A percentile compares a stretch with the other conserved stretches of the same genome.
These are phyloP conservation scores for Natrix natrix DNA, from an alignment of 2,797 vertebrate species.

Conservation along the genomic window DNA sequence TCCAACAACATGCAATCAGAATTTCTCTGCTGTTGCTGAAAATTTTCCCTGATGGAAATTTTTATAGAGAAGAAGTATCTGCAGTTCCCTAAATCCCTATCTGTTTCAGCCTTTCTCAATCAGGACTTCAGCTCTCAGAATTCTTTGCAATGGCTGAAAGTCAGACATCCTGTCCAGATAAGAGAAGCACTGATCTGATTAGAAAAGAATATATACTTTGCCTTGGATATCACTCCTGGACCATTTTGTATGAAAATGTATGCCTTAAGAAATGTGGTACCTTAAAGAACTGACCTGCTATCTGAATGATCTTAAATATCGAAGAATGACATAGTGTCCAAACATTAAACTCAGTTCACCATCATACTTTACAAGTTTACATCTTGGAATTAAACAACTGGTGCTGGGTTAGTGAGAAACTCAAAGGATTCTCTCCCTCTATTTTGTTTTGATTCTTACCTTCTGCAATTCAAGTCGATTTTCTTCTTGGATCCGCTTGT, in stretches of 20 bases:
- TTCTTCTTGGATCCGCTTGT: conserved; percentile 94
- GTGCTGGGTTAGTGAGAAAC: neutral
- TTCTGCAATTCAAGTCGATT: conserved; percentile 98
- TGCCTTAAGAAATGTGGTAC: neutral
- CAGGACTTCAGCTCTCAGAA: neutral
- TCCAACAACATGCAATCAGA: neutral
- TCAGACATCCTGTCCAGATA: neutral
- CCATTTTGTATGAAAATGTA: neutral
- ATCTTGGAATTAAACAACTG: neutral
- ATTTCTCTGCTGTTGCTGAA: neutral
- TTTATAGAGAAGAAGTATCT: neutral
- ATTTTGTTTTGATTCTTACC: conserved; percentile 66
- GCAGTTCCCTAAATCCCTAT: neutral
- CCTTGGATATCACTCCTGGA: neutral
- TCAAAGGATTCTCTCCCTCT: neutral
- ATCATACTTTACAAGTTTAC: neutral
- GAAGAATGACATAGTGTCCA: neutral
- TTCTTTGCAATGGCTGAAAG: neutral
- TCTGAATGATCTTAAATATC: neutral
- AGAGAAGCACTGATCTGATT: neutral
- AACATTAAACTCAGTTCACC: neutral
- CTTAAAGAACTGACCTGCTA: neutral
- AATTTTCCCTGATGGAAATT: neutral
- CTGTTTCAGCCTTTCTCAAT: neutral
- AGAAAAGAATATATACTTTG: neutral